These are phyloP conservation scores for Drosophila repletoides DNA, from an alignment of 1,140 invertebrate genomes.

Conservation along the genomic window DNA sequence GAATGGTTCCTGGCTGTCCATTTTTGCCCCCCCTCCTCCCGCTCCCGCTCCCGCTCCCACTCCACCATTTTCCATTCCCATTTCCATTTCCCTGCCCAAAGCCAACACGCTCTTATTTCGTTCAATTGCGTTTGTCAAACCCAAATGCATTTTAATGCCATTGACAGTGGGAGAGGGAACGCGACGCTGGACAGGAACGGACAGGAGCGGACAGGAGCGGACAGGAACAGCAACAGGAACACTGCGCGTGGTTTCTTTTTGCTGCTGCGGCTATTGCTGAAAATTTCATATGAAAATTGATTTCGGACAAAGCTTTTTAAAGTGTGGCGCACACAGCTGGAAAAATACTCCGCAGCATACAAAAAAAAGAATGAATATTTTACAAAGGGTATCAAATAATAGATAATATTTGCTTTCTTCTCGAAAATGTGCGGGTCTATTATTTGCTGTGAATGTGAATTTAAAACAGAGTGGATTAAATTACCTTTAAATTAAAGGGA, in stretches of 20 bases:
- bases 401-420: neutral
- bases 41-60: neutral
- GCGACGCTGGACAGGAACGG: neutral
- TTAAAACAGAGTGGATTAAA: too few species aligned
- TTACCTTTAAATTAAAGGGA: too few species aligned
- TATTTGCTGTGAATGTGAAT: too few species aligned
- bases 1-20: slow-evolving; percentile 27
- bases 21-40: neutral
- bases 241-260: slow-evolving; percentile 7
- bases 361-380: neutral
- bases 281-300: slow-evolving; percentile 33
- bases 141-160: slow-evolving; percentile 57
- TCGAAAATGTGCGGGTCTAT: too few species aligned
- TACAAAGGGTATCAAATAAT: neutral
- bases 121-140: slow-evolving; percentile 63
- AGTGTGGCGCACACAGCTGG: slow-evolving; percentile 1
- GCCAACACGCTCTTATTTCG: slow-evolving; percentile 49
- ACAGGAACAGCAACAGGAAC: neutral
- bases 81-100: neutral
- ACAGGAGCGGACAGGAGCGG: neutral
- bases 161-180: neutral
- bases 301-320: slow-evolving; percentile 20
- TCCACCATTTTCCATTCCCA: too few species aligned
- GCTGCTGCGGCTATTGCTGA: neutral
- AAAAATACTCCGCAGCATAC: neutral